Evolutionary conservation across 2,797 vertebrate species (phyloP).

Genomic region (Amblyraja radiata): DNA sequence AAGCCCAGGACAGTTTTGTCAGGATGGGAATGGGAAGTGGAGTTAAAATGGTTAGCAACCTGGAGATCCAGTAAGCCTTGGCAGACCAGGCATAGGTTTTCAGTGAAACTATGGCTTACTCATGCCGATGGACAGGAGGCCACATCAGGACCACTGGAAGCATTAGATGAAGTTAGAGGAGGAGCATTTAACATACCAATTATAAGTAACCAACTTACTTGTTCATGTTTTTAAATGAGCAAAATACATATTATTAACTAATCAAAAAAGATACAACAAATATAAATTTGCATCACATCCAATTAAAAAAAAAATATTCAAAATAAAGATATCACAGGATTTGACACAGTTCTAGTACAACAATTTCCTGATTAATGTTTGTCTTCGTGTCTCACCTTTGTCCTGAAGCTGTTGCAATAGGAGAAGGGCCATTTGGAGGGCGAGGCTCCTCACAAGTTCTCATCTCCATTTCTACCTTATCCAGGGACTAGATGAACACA

Average conservation of each 20-base stretch:
- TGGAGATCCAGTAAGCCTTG: no score
- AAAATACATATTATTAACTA: not conserved
- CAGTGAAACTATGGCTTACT: no score
- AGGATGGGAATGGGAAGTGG: no score
- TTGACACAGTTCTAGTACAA: not conserved
- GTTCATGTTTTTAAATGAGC: not conserved
- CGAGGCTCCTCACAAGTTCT: conserved; percentile 96
- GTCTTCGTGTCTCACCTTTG: conserved; percentile 71
- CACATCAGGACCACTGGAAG: no score
- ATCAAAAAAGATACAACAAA: not conserved
- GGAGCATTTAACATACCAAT: conserved; percentile 26
- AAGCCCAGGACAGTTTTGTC: no score
- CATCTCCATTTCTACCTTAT: conserved; percentile 99
- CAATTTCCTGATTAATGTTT: not conserved
- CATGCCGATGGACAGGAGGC: no score
- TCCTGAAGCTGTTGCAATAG: conserved; percentile 91
- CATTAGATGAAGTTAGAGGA: no score
- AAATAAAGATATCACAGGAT: not conserved
- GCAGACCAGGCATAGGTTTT: no score
- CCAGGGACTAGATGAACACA: conserved; percentile 69
- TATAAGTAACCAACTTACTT: conserved; percentile 29
- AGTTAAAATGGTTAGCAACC: no score
- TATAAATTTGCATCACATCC: not conserved
- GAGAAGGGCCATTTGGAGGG: conserved; percentile 88
- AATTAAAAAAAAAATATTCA: not conserved